Evolutionary conservation across 2,113 vertebrate species (phyloP).

Genomic region (Mustela nigripes): DNA sequence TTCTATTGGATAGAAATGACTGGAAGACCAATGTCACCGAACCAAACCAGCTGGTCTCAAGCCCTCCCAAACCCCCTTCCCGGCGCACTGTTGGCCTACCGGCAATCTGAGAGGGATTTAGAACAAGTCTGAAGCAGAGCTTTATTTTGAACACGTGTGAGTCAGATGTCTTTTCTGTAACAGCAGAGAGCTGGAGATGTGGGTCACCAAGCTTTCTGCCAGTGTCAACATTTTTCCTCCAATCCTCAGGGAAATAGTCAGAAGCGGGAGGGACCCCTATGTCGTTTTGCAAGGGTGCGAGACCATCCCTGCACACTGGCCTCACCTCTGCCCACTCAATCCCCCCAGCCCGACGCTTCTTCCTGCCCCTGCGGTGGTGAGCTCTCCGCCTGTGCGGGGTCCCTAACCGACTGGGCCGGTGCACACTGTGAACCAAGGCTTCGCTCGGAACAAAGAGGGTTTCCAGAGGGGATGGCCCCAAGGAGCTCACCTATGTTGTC

Average conservation of each 20-base stretch:
- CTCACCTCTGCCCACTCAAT: background rate
- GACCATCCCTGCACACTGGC: accelerated
- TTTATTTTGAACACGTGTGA: background rate
- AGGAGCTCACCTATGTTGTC: background rate
- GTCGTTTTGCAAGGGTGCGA: background rate
- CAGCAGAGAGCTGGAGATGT: background rate
- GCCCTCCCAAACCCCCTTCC: background rate
- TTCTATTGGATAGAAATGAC: background rate
- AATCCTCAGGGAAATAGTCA: background rate
- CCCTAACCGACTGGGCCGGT: background rate
- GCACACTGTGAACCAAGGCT: background rate
- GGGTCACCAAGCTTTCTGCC: background rate
- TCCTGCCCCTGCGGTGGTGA: background rate
- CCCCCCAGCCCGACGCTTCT: background rate
- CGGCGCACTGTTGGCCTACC: background rate
- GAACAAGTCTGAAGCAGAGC: background rate
- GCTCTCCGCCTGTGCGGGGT: background rate
- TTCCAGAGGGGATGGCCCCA: background rate
- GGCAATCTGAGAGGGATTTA: background rate
- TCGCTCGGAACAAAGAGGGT: background rate
- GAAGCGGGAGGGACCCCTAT: background rate
- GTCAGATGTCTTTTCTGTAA: background rate
- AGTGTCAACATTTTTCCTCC: background rate
- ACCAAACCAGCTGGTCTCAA: background rate
- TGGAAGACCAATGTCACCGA: background rate